phyloP scores from a whole-genome alignment of 2,113 vertebrate genomes.

The Daboia siamensis region DNA sequence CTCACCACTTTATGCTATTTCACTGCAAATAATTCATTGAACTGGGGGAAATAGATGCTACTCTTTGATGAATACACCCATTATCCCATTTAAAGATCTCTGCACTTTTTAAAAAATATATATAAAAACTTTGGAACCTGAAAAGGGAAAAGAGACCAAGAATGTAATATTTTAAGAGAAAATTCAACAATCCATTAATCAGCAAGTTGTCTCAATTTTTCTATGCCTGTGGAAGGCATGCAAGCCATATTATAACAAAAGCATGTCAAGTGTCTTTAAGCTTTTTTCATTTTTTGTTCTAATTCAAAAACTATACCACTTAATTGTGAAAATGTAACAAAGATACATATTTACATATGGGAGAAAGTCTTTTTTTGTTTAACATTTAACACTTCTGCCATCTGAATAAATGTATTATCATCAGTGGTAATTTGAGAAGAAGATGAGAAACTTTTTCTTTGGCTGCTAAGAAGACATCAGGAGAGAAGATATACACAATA shows the following conservation, averaged over 20 bases:
- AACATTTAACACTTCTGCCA: not conserved
- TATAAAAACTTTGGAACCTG: not conserved
- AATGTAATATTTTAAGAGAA: not conserved
- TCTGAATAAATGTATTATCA: not conserved
- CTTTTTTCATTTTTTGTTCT: constrained; percentile 27
- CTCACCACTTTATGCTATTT: not conserved
- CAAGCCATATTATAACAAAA: constrained; percentile 25
- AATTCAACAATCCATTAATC: constrained; percentile 27
- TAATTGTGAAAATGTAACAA: constrained; percentile 53
- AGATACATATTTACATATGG: constrained; percentile 47
- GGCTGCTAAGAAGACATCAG: not conserved
- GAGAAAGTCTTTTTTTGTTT: constrained; percentile 1
- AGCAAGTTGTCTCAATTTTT: constrained; percentile 44
- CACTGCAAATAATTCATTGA: not conserved
- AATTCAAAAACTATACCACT: constrained; percentile 53
- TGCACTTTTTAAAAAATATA: constrained; percentile 27
- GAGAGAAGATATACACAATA: not conserved
- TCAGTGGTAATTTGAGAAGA: constrained; percentile 1
- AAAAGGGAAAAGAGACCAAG: constrained; percentile 43
- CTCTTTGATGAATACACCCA: not conserved
- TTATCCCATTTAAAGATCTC: not conserved
- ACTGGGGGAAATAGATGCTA: not conserved
- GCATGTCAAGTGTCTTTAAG: constrained; percentile 25
- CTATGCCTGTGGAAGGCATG: not conserved
- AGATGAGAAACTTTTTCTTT: constrained; percentile 1